phyloP scores from a whole-genome alignment of 2,888 invertebrate genomes.

The Pecten maximus region DNA sequence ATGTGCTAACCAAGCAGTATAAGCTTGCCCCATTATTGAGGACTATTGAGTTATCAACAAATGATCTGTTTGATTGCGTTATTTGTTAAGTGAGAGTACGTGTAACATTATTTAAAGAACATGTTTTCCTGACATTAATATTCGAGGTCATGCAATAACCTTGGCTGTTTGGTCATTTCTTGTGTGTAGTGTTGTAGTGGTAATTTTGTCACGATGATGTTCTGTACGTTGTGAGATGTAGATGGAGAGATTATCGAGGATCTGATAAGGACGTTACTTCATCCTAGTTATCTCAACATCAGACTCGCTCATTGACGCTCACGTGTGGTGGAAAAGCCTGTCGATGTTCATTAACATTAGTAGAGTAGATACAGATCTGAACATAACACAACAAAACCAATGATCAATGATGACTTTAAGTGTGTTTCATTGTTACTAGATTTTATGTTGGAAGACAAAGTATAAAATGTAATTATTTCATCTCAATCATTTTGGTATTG shows the following conservation, averaged over 20 bases:
- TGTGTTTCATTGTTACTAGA: no score
- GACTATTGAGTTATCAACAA: no score
- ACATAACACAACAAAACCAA: no score
- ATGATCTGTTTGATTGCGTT: neutral
- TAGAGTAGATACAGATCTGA: neutral
- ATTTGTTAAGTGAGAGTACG: neutral
- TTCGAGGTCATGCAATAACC: neutral
- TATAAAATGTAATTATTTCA: no score
- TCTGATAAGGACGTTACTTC: neutral
- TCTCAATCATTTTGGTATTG: no score
- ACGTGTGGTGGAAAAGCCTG: neutral
- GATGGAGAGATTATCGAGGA: neutral
- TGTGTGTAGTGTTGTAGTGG: neutral
- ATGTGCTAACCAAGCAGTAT: no score
- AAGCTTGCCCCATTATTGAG: no score
- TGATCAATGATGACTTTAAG: no score
- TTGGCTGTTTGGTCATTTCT: neutral
- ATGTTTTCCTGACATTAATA: neutral
- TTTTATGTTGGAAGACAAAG: no score
- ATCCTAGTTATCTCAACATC: neutral
- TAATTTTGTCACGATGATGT: neutral
- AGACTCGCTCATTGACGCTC: neutral
- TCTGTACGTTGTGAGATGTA: neutral
- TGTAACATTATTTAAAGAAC: neutral
- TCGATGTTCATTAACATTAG: neutral